Evolutionary conservation across 2,888 invertebrate species (phyloP).

Genomic region (Cacoxenus indagator): DNA sequence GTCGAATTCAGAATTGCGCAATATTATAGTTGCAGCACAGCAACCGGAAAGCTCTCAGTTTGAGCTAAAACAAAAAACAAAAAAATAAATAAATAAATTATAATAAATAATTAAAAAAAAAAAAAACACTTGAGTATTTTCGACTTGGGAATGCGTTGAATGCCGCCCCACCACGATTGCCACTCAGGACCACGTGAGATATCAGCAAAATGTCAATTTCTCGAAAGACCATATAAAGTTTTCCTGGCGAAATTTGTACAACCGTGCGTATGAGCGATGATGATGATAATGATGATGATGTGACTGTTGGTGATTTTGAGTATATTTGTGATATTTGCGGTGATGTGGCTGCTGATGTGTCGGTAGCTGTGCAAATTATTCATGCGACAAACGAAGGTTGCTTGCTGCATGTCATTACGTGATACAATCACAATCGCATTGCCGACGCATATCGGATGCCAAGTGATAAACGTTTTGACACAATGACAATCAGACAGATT

Average conservation of each 20-base stretch:
- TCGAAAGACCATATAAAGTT: not conserved
- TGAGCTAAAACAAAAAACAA: too few species aligned
- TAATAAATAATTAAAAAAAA: not conserved
- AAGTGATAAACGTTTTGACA: constrained; percentile 50
- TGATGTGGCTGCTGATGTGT: not conserved
- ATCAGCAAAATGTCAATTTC: not conserved
- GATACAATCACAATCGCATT: constrained; percentile 33
- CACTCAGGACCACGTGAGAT: not conserved
- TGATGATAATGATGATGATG: not conserved
- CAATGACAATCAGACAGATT: constrained; percentile 43
- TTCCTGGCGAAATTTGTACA: constrained; percentile 27
- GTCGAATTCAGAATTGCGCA: too few species aligned
- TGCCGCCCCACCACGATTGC: not conserved
- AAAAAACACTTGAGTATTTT: not conserved
- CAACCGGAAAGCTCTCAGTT: too few species aligned
- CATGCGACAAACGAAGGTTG: constrained; percentile 8
- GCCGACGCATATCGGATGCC: constrained; percentile 44
- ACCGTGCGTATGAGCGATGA: constrained; percentile 39
- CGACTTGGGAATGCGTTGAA: not conserved
- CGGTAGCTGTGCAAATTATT: constrained; percentile 39
- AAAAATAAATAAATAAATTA: not conserved
- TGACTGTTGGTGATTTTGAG: not conserved
- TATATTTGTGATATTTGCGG: not conserved
- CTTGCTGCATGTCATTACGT: constrained; percentile 8
- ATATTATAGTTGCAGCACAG: too few species aligned